Conservation (phyloP, 2,888 invertebrate species). For the Rhagium mordax region DNA sequence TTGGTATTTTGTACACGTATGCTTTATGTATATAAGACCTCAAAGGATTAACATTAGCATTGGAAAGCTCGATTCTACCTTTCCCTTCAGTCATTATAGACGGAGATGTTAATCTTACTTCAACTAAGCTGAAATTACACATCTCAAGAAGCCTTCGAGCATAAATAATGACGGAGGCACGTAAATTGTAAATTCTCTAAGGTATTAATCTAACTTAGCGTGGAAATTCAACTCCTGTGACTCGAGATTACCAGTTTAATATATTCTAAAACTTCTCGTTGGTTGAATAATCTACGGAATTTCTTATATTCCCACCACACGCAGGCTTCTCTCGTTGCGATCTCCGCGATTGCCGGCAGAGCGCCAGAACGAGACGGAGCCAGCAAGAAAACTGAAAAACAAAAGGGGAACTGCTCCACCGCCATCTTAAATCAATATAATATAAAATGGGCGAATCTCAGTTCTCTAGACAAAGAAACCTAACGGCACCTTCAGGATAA, state of each 20-base stretch:
- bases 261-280: conserved; percentile 70
- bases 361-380: conserved; percentile 41
- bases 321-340: conserved; percentile 36
- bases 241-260: conserved; percentile 71
- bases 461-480: conserved; percentile 67
- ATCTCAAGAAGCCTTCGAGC: conserved; percentile 70
- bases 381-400: conserved; percentile 52
- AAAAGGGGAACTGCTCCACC: conserved; percentile 58
- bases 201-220: conserved; percentile 72
- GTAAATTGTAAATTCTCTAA: conserved; percentile 71
- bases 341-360: conserved; percentile 16
- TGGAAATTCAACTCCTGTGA: conserved; percentile 71
- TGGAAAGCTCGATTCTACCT: conserved; percentile 48
- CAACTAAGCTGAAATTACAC: conserved; percentile 68
- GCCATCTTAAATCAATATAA: conserved; percentile 71
- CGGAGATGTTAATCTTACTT: conserved; percentile 66
- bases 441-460: conserved; percentile 70
- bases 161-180: conserved; percentile 70
- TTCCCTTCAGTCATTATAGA: conserved; percentile 54
- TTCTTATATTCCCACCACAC: conserved; percentile 39
- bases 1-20: conserved; percentile 13
- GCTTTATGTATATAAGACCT: conserved; percentile 49
- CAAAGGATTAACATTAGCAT: conserved; percentile 53
- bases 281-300: conserved; percentile 65
- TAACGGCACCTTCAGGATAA: conserved; percentile 63